Evolutionary conservation across 2,797 vertebrate species (phyloP).

Genomic region (Basileuterus tristriatus): DNA sequence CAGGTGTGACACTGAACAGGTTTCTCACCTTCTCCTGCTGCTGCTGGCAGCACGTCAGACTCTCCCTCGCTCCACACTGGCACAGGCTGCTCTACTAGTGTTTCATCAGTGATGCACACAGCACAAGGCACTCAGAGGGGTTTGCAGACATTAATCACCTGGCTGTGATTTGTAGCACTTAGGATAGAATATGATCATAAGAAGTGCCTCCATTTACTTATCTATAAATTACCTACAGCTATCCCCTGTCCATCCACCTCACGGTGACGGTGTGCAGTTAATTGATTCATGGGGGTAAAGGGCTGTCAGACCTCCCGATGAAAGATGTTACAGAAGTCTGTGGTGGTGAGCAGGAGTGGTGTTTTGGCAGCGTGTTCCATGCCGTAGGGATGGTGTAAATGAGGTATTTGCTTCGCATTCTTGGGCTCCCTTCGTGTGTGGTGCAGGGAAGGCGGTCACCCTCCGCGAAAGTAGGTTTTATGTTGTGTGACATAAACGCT

Average conservation of each 20-base stretch:
- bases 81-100: not conserved
- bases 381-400: not conserved
- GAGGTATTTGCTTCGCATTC: slow-evolving; percentile 7
- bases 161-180: not conserved
- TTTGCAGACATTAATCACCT: not conserved
- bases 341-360: not conserved
- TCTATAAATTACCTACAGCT: slow-evolving; percentile 21
- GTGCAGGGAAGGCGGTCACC: not conserved
- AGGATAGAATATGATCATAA: not conserved
- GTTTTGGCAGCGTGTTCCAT: not conserved
- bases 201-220: not conserved
- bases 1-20: not conserved
- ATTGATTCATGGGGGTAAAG: not conserved
- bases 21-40: not conserved
- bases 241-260: not conserved
- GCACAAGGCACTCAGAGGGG: not conserved
- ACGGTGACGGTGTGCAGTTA: not conserved
- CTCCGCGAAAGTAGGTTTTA: slow-evolving; percentile 1
- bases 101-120: not conserved
- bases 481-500: slow-evolving; percentile 35
- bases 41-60: not conserved
- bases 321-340: not conserved
- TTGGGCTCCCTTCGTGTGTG: slow-evolving; percentile 31
- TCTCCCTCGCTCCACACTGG: not conserved
- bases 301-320: not conserved